A percentile compares a stretch with the other conserved stretches of the same genome.
These are phyloP conservation scores for Polypedilum pembai DNA, from an alignment of 1,140 invertebrate genomes.

Conservation along the genomic window DNA sequence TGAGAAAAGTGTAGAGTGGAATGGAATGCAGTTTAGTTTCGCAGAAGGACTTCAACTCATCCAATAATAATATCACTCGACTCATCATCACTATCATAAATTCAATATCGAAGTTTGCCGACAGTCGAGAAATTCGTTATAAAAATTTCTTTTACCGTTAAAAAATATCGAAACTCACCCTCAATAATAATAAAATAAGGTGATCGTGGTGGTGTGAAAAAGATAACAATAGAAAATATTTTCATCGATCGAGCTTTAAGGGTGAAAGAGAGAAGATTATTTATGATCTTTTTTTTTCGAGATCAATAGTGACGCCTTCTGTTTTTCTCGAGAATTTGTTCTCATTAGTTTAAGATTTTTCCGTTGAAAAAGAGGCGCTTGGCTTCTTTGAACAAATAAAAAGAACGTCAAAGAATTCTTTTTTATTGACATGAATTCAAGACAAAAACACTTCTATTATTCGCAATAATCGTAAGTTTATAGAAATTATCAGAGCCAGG, in stretches of 20 bases:
- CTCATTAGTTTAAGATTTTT: not conserved
- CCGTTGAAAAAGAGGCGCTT: too few relatives aligned
- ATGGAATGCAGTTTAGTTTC: constrained; percentile 9
- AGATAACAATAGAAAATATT: not conserved
- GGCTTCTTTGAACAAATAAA: too few relatives aligned
- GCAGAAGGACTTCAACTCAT: constrained; percentile 7
- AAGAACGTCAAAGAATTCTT: not conserved
- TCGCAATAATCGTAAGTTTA: too few relatives aligned
- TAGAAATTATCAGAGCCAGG: too few relatives aligned
- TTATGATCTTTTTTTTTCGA: not conserved
- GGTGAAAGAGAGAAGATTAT: not conserved
- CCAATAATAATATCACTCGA: not conserved
- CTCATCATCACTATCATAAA: constrained; percentile 4
- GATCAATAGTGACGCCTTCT: constrained; percentile 9
- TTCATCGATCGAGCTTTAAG: not conserved
- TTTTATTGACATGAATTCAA: too few relatives aligned
- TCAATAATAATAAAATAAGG: not conserved
- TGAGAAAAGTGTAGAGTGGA: not conserved
- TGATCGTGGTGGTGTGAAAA: not conserved
- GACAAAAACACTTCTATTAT: too few relatives aligned
- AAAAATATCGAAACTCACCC: not conserved
- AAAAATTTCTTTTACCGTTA: not conserved
- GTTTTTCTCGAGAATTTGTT: not conserved
- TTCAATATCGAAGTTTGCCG: not conserved
- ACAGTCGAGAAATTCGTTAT: not conserved